Percentiles rank a stretch among this genome's conserved stretches.
Evolutionary conservation across 92 coral and sea anemone genomes (phyloP).

Genomic region (Actinernus sp.): DNA sequence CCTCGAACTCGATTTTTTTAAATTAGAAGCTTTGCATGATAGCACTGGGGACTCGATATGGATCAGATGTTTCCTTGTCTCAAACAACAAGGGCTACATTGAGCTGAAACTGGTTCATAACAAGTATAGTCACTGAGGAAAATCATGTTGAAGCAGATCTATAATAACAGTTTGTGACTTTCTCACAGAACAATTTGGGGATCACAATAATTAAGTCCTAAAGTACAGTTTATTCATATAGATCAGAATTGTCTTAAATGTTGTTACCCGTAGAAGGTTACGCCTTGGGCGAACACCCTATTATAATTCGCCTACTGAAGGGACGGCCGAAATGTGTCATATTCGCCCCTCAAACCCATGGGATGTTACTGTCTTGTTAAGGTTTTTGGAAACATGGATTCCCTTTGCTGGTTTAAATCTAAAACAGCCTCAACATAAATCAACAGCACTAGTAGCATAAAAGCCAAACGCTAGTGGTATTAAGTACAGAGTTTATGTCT

Average conservation of each 20-base stretch:
- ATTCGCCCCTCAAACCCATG: slow-evolving; percentile 7
- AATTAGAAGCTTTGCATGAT: neutral
- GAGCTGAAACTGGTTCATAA: too few species aligned
- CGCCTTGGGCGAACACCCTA: slow-evolving; percentile 24
- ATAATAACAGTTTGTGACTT: too few species aligned
- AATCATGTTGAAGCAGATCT: too few species aligned
- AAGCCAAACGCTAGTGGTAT: slow-evolving; percentile 1
- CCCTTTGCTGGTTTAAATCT: neutral
- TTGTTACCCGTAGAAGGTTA: slow-evolving; percentile 13
- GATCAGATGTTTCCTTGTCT: too few species aligned
- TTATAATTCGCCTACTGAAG: slow-evolving; percentile 13
- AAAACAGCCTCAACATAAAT: slow-evolving; percentile 3
- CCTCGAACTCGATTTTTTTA: neutral
- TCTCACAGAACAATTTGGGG: too few species aligned
- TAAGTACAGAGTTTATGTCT: slow-evolving; percentile 9
- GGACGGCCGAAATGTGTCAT: too few species aligned
- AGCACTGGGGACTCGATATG: too few species aligned
- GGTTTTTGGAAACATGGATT: too few species aligned
- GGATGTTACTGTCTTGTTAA: slow-evolving; percentile 16
- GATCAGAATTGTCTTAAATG: slow-evolving; percentile 19
- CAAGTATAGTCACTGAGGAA: too few species aligned
- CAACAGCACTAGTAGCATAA: slow-evolving; percentile 8
- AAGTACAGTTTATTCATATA: slow-evolving; percentile 1
- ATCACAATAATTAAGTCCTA: too few species aligned
- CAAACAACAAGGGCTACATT: too few species aligned